Percentiles rank a stretch among this genome's conserved stretches.
Conservation (phyloP, 2,888 invertebrate genomes). For the Onthophagus sagittarius region DNA sequence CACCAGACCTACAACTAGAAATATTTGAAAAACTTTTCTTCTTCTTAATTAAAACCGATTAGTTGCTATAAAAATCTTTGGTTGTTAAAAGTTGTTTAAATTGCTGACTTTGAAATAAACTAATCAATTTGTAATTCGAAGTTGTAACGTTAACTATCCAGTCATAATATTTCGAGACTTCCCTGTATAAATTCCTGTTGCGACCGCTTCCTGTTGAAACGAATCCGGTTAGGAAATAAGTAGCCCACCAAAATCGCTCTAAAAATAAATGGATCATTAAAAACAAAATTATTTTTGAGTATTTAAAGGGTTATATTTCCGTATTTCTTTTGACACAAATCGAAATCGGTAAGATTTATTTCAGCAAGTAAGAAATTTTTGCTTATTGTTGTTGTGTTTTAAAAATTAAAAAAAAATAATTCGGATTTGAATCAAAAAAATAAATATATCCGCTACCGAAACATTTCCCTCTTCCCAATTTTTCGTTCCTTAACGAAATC, state of each 20-base stretch:
- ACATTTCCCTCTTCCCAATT: conserved; percentile 25
- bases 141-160: conserved; percentile 30
- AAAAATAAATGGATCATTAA: too few species aligned
- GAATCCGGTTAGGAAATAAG: conserved; percentile 32
- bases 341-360: conserved; percentile 29
- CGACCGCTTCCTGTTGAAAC: conserved; percentile 36
- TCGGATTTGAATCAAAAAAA: neutral
- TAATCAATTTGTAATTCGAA: neutral
- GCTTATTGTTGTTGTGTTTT: conserved; percentile 29
- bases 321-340: conserved; percentile 29
- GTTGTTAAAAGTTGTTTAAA: neutral
- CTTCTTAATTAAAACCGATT: too few species aligned
- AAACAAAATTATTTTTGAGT: too few species aligned
- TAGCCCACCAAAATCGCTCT: conserved; percentile 39
- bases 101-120: neutral
- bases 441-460: conserved; percentile 32
- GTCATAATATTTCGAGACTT: conserved; percentile 29
- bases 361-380: conserved; percentile 29
- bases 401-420: conserved; percentile 17
- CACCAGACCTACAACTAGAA: too few species aligned
- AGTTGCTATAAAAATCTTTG: neutral
- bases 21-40: too few species aligned
- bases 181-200: conserved; percentile 36
- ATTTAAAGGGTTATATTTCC: conserved; percentile 21
- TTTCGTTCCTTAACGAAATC: conserved; percentile 23